Base-by-base conservation (phyloP, 1,140 invertebrate genomes). In the Drosophila miranda region DNA sequence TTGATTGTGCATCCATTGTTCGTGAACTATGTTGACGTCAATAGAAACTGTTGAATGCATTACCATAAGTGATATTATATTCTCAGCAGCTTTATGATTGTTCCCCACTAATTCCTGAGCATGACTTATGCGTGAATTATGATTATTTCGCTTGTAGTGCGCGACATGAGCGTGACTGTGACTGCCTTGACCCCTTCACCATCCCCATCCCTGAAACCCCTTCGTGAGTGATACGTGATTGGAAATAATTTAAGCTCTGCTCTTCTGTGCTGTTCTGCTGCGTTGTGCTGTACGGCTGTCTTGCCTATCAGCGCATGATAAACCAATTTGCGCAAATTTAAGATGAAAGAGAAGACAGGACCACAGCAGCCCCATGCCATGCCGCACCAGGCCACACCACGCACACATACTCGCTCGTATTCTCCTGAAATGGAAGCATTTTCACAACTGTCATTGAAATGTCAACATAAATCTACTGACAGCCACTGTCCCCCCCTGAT, bases 401-500 rank as follows among this genome's bases (percentile, higher is more conserved):
- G 26, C 23, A 44, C 26, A 63, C 46, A 68, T 56, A 38, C 34
- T 38, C 34, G 34, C 13, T 38, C 34, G 34, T 38, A 38, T 38
- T 13, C 34, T 38, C 50, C 48, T 52, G 61, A 77, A 84, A 86
- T 80, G 68, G 63, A 69, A 72, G 81, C 76, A 86, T 84, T 84
- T 84, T 86, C 81, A 68, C 81, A 84, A 80, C 81, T 86, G 82
- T 86, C 81, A 86, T 86, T 86, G 81, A 86, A 87, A 87, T 86
- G 81, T 86, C 81, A 86, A 87, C 81, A 86, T 87, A 86, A 86
- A 86, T 81, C 74, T 75, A 87, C 69, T 73, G 69, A 77, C 81
- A 86, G 77, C 76, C 57, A 28, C 11, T 1, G 6, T 1, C 3
- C 11, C 34, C 34, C 34, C 34, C 34, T 38, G 34, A 38, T 38